Evolutionary conservation across 2,888 invertebrate species (phyloP).

Genomic region (Stomorhina lunata): DNA sequence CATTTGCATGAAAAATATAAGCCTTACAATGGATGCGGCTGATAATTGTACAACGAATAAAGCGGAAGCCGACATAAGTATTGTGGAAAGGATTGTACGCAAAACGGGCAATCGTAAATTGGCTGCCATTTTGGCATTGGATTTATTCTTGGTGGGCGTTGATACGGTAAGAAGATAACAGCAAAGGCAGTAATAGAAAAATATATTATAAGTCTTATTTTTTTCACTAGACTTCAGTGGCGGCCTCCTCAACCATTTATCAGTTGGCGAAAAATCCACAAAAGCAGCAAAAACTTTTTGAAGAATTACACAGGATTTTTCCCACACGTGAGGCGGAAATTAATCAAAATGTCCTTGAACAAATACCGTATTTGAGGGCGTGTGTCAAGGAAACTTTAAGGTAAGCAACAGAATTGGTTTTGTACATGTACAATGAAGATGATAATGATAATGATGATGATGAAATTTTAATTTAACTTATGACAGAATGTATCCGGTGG

Average conservation of each 20-base stretch:
- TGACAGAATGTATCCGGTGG: conserved; percentile 88
- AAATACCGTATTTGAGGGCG: conserved; percentile 86
- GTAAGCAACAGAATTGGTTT: conserved; percentile 80
- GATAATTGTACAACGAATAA: conserved; percentile 67
- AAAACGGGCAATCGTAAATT: conserved; percentile 82
- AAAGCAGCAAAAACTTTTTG: conserved; percentile 84
- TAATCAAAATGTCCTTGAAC: conserved; percentile 83
- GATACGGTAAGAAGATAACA: conserved; percentile 83
- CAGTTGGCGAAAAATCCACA: conserved; percentile 86
- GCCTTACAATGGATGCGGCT: conserved; percentile 80
- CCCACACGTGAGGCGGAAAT: conserved; percentile 82
- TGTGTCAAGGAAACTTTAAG: conserved; percentile 89
- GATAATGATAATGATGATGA: neutral
- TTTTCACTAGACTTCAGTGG: conserved; percentile 84
- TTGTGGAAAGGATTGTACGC: conserved; percentile 82
- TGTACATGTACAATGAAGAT: neutral
- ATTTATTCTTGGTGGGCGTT: conserved; percentile 89
- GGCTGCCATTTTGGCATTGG: conserved; percentile 87
- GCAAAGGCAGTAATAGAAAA: too few species aligned
- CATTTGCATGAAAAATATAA: conserved; percentile 82
- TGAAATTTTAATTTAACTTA: neutral
- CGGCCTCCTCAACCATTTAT: conserved; percentile 87
- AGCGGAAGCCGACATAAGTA: conserved; percentile 81
- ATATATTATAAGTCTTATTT: neutral
- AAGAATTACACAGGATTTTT: conserved; percentile 83